Evolutionary conservation across 35 echinoderm and acorn worm genomes (phyloP), one percentile per base, ranked within the genome.

Genomic region (Lytechinus pictus): DNA sequence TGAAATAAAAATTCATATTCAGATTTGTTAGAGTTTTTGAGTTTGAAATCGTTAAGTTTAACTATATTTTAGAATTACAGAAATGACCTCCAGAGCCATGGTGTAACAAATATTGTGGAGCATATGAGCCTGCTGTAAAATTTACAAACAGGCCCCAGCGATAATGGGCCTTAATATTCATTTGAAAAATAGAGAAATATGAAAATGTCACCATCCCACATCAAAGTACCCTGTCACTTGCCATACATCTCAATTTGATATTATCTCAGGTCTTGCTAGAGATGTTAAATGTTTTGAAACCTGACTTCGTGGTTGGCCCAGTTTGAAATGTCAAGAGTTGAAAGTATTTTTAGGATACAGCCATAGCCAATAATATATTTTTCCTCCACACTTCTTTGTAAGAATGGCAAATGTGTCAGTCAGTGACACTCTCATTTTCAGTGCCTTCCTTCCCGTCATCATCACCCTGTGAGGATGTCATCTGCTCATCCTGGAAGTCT

Each of bases 241-340:
- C 66, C 66, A 79, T 24, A 79, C n/a, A 79, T 79, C 21, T 79
- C 16, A 79, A 24, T 79, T 79, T 79, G 66, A 79, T 79, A 79
- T 24, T 24, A 79, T 79, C 66, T 79, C 19, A 79, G n/a, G 66
- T 19, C 66, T 79, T 24, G 7, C 4, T 4, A 79, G 66, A 24
- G 66, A 79, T 79, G 19, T 79, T 79, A 24, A 79, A 79, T 79
- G 66, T 79, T 79, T 79, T 79, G 66, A 79, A 79, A 79, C 66
- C 21, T 16, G 66, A 79, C 66, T 79, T 79, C 66, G n/a, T 79
- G 66, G 66, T 79, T 79, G 66, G 66, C 66, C 66, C 19, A 79
- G 8, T 79, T 79, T 79, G 66, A 79, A 79, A 79, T 79, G 66
- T 24, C 66, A 79, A 79, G 66, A 79, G 66, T 79, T 79, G 66